Conservation (phyloP, 2,113 vertebrate genomes). For the Apaloderma vittatum region DNA sequence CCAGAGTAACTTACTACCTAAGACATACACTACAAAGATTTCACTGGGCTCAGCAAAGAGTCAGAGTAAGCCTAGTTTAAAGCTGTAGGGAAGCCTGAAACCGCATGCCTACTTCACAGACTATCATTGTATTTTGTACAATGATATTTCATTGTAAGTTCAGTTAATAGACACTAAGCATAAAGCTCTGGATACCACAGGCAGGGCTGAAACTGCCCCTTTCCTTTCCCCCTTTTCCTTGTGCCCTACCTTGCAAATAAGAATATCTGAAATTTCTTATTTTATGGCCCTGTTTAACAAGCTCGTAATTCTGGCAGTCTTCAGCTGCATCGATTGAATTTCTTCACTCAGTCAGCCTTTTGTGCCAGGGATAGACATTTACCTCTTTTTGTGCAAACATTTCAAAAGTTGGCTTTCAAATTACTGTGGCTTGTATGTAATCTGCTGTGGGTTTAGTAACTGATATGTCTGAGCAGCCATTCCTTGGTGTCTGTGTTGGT, state of each 20-base stretch:
- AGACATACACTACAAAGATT: background rate
- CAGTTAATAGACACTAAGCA: background rate
- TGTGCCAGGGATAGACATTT: background rate
- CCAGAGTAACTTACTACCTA: background rate
- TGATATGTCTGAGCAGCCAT: background rate
- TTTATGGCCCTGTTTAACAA: background rate
- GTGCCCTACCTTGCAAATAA: background rate
- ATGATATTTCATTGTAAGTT: background rate
- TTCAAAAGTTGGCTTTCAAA: background rate
- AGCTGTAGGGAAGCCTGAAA: conserved; percentile 20
- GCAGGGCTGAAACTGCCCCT: background rate
- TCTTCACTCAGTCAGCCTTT: background rate
- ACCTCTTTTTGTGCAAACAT: background rate
- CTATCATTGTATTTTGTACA: conserved; percentile 1
- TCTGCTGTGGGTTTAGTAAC: background rate
- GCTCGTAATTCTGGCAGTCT: background rate
- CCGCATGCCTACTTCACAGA: background rate
- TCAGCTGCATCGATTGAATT: background rate
- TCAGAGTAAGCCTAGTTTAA: conserved; percentile 11
- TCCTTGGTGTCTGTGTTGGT: background rate
- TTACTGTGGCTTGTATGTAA: background rate
- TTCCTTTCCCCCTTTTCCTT: background rate
- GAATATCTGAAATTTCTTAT: background rate
- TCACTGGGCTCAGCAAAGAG: background rate
- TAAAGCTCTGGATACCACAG: background rate